Evolutionary conservation across 2,888 invertebrate genomes (phyloP), one percentile per base, ranked within the genome.

Genomic region (Synergus itoensis): DNA sequence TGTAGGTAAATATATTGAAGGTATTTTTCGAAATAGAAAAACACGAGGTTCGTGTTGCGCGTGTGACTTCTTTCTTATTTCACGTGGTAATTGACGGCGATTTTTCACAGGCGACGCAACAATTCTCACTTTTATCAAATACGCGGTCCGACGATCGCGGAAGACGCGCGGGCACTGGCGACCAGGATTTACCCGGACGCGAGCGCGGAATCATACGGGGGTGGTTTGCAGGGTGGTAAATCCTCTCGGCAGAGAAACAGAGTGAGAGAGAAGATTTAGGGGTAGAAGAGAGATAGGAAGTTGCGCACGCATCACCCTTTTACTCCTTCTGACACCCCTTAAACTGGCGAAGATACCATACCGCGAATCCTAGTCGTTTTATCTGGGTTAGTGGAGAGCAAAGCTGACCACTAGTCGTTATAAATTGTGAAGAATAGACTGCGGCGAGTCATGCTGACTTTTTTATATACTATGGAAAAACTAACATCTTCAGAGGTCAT

Each of bases 141-240:
- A 88, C 89, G 87, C 88, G 87, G 89, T 91, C 90, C 89, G 89
- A 88, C 90, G 85, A 89, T 91, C 89, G 91, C 91, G 90, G 87
- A 89, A 90, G 91, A 90, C 91, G 91, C 92, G 91, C 91, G 91
- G 90, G 88, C 91, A 92, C 92, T 91, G 91, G 85, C 89, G 86
- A 86, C 82, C 86, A 87, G 87, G 87, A 90, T 87, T 89, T 84
- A 86, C 87, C 84, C 84, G 84, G 83, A 84, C 85, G 86, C 85
- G 84, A 82, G 86, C 88, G 88, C 84, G 87, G 84, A 73, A 73
- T 84, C 86, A 85, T 84, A 79, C 82, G 77, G 79, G 79, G 84
- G 80, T 79, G 87, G 83, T 85, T 81, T 78, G 82, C 81, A 82
- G 88, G 85, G 85, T 86, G 85, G 85, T 83, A 84, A 79, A 64